Evolutionary conservation across 2,888 invertebrate genomes (phyloP), one percentile per base, ranked within the genome.

Genomic region (Luffia ferchaultella): DNA sequence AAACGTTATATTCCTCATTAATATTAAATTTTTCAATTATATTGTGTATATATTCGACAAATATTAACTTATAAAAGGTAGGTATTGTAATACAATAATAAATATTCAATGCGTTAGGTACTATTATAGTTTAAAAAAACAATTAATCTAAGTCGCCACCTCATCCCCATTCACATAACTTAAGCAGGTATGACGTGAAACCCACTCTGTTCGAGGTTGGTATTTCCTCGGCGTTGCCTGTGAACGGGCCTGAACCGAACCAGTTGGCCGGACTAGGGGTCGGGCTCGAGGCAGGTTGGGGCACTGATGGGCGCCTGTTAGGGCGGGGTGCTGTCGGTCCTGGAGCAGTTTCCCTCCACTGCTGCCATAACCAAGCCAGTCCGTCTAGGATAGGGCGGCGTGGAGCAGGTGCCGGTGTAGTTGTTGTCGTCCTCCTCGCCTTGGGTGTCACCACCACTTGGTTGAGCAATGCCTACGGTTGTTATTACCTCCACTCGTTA

Each of bases 391-490:
- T 70, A 2, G 88, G 87, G 55, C 76, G 70, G 56, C 79, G 62
- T n/a, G 86, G 73, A 9, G 84, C 76, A 19, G 72, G 73, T 2
- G 70, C 64, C 20, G 68, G 68, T n/a, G 73, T 62, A 49, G 66
- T 51, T 20, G 80, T 82, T 42, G 71, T 77, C 43, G 76, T 74
- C 53, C 78, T 66, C 58, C 79, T 69, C 45, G 78, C 70, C 63
- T 83, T 85, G 59, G 85, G 82, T 55, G 83, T 80, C 65, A 86
- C 86, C 67, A 86, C 76, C 72, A 86, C 85, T 85, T 86, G 85
- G 70, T 85, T 82, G 62, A 85, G 80, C 70, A 85, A 77, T 66
- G 84, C 85, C 85, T 85, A 77, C 62, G 70, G 76, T 71, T 16
- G 46, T 40, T 30, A 30, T 30, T 30, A 30, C 30, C 30, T 30